A percentile compares a stretch with the other conserved stretches of the same genome.
Evolutionary conservation across 2,113 vertebrate species (phyloP).

Genomic region (Cygnus buccinator): DNA sequence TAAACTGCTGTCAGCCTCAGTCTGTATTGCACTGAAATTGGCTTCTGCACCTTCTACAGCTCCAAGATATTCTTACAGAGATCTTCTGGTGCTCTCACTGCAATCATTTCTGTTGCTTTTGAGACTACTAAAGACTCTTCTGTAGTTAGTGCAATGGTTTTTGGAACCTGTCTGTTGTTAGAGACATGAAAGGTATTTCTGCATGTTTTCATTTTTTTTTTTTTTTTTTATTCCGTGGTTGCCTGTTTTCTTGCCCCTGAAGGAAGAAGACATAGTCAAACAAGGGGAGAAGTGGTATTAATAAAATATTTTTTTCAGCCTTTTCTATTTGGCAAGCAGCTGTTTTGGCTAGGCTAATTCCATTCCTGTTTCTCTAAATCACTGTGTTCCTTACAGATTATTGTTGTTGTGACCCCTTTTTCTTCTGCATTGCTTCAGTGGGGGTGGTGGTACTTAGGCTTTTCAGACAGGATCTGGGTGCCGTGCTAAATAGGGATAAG

Average conservation of each 20-base stretch:
- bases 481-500: background rate
- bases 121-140: too few relatives aligned
- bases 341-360: background rate
- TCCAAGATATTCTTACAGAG: background rate
- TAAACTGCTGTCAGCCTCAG: background rate
- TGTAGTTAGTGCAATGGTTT: background rate
- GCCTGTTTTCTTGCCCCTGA: background rate
- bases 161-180: background rate
- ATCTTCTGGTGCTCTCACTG: rapidly evolving
- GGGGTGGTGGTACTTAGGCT: background rate
- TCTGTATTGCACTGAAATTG: background rate
- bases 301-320: background rate
- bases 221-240: background rate
- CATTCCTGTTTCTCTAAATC: background rate
- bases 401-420: background rate
- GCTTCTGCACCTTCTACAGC: background rate
- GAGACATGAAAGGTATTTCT: background rate
- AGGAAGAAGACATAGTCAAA: background rate
- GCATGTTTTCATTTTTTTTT: background rate
- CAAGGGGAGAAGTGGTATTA: background rate
- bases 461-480: background rate
- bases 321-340: background rate
- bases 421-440: background rate
- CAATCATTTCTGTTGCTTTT: background rate
- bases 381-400: background rate